phyloP scores from a whole-genome alignment of 2,113 vertebrate species.

The Tringa solitaria region DNA sequence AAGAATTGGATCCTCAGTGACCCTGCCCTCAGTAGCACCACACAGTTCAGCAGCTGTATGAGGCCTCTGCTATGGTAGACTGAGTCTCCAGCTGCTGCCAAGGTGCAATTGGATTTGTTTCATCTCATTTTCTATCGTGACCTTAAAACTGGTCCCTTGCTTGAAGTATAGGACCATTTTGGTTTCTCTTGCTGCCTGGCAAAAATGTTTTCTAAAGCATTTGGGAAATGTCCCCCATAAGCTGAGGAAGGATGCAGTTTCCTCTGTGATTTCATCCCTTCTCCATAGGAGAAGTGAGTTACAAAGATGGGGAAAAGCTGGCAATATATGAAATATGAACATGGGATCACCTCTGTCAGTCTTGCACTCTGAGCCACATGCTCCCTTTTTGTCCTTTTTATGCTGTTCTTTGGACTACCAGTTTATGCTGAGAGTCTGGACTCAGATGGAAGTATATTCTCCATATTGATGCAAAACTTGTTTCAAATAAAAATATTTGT shows the following conservation, averaged over 20 bases:
- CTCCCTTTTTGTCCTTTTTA: neutral
- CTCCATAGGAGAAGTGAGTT: neutral
- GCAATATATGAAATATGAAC: neutral
- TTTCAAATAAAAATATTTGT: neutral
- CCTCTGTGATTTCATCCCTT: neutral
- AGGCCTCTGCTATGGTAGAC: neutral
- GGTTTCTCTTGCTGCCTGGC: neutral
- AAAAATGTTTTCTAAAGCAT: neutral
- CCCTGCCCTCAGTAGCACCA: neutral
- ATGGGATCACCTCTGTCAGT: neutral
- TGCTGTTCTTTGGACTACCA: neutral
- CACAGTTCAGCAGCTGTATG: neutral
- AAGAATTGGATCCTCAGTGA: neutral
- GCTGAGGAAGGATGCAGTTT: neutral
- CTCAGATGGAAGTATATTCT: fast-evolving
- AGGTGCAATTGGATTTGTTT: neutral
- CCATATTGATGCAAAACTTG: neutral
- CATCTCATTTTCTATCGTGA: neutral
- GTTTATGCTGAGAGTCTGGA: neutral
- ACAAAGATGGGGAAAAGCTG: neutral
- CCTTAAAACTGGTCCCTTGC: neutral
- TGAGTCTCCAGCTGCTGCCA: neutral
- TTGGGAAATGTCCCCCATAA: neutral
- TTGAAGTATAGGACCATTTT: neutral
- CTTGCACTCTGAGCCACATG: neutral